Evolutionary conservation across 1,140 invertebrate species (phyloP), one percentile per base, ranked within the genome.

Genomic region (Aethina tumida): DNA sequence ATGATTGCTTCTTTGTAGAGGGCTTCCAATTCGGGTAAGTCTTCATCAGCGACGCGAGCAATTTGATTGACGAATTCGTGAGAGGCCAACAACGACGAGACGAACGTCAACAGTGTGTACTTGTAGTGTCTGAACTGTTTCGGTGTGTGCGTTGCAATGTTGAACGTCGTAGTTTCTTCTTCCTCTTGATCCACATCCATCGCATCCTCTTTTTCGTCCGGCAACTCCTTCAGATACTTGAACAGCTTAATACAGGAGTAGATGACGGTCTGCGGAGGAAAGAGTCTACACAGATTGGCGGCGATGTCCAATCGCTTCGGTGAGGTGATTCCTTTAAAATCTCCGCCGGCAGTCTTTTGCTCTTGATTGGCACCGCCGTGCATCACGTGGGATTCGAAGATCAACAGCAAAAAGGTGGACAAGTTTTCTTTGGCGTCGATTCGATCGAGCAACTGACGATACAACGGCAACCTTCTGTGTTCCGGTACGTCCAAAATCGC

Each of bases 401-500:
- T 63, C 4, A 87, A 55, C 26, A 75, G 64, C n/a, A 84, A 64
- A 52, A 85, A 84, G 5, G 81, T 65, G 74, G 88, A 84, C 1
- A 96, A 65, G 59, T 84, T 77, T 19, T 80, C 65, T 18, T 77
- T 67, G 1, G 74, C 64, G 20, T 75, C 71, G 1, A 95, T 60
- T 1, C 84, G 79, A 19, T 74, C 65, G 3, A 95, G 60, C 0
- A 96, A 62, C 43, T 89, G 86, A 3, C 69, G 71, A 44, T 93
- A 93, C 1, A 96, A 58, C 1, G 81, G 78, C 17, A 82, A 60
- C 22, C 87, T 67, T 24, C 92, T 70, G 64, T 97, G 92, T 50
- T 84, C 79, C 0, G 92, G 91, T 28, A 97, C 86, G 63, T 96
- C 87, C 1, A 85, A 68, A 13, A 92, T 70, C 1, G 87, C 85